Base-by-base conservation (phyloP, 2,888 invertebrate genomes). In the Nomada hirtipes region DNA sequence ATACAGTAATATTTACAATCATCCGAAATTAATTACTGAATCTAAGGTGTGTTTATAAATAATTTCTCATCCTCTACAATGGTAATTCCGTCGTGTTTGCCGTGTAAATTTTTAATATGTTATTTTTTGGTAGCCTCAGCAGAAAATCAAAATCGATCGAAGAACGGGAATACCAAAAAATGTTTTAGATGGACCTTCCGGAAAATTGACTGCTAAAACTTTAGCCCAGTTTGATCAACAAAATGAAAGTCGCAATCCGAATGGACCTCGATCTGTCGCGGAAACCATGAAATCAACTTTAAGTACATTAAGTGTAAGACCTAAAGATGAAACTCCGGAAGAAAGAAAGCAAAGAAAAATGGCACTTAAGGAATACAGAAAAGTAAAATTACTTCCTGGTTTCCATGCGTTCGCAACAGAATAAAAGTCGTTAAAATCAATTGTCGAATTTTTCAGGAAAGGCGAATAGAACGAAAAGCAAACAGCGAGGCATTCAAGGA, bases 1-100 rank as follows among this genome's bases (percentile, higher is more conserved):
- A 0, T 98, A 98, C 93, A 98, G 98, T 10, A 99, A 97, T 92
- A 95, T 97, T 71, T 98, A 98, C 93, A 99, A 99, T 94, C 98
- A 98, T 94, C 99, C 99, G 0, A 98, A 97, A 92, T 90, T 98
- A 29, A 98, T 98, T 70, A 95, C 95, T 65, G 98, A 97, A 90
- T 96, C 96, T 0, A 96, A 95, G 93, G 96, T 96, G 91, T 65
- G 15, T 53, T 59, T 68, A 15, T 20, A 26, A 53, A 11, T 20
- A 44, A 67, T 52, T 26, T 13, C 18, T 68, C 20, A 18, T n/a
- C 11, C 36, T 36, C 29, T 0, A 7, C 36, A 36, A 36, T 36
- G 36, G 11, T 50, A 23, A 47, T 20, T 13, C 0, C 11, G 20
- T 9, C 29, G 7, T 69, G 53, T 11, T 55, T 4, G 15, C 20